These are phyloP conservation scores for Petrolisthes cinctipes DNA, from an alignment of 2,888 invertebrate species.

Conservation along the genomic window DNA sequence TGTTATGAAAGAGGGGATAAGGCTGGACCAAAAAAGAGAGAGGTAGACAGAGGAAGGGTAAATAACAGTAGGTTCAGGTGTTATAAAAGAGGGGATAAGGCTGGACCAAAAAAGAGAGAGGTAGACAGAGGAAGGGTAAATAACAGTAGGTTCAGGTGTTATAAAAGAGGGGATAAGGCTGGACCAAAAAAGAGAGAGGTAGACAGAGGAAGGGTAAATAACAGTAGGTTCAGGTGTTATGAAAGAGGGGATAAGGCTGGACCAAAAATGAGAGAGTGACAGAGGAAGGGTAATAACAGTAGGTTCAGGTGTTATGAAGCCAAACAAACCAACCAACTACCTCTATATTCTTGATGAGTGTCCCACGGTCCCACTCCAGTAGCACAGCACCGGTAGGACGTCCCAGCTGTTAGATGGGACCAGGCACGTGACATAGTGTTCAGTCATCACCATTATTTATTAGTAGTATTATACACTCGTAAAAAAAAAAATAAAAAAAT, in stretches of 20 bases:
- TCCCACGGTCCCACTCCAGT: conserved; percentile 64
- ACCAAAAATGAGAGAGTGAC: not conserved
- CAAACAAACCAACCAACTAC: conserved; percentile 12
- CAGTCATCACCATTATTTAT: not conserved
- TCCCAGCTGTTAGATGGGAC: conserved; percentile 55
- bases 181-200: too few relatives aligned
- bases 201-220: not conserved
- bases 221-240: not conserved
- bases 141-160: not conserved
- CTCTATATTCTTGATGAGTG: conserved; percentile 65
- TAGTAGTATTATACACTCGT: not conserved
- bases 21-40: too few relatives aligned
- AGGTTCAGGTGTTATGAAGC: not conserved
- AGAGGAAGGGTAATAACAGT: not conserved
- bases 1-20: not conserved
- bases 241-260: not conserved
- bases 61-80: not conserved
- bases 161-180: not conserved
- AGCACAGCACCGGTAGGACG: conserved; percentile 63
- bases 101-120: too few relatives aligned
- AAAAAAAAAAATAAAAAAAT: not conserved
- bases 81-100: not conserved
- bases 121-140: not conserved
- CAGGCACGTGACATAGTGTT: not conserved
- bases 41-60: not conserved